Conservation (phyloP, 1,140 invertebrate species). For the Rhynchophorus ferrugineus region DNA sequence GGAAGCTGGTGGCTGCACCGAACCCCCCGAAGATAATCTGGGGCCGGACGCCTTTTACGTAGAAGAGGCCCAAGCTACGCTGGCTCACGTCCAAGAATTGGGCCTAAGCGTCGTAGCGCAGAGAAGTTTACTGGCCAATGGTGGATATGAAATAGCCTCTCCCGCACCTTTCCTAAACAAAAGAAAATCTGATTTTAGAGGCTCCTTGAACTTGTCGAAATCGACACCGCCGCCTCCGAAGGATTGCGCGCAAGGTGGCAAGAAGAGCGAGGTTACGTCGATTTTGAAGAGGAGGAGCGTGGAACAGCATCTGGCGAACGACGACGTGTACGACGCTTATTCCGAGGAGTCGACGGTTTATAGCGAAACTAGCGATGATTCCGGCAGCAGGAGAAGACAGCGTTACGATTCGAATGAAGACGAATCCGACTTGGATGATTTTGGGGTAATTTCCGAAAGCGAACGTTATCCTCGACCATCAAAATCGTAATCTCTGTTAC, state of each 20-base stretch:
- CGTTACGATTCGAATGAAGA: slow-evolving; percentile 45
- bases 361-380: slow-evolving; percentile 54
- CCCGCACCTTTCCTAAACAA: slow-evolving; percentile 25
- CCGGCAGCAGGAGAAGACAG: slow-evolving; percentile 49
- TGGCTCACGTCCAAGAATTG: slow-evolving; percentile 58
- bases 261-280: slow-evolving; percentile 43
- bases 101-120: slow-evolving; percentile 53
- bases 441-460: slow-evolving; percentile 36
- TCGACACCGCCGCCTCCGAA: slow-evolving; percentile 5
- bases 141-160: slow-evolving; percentile 43
- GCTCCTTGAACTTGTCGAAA: slow-evolving; percentile 13
- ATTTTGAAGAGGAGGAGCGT: slow-evolving; percentile 50
- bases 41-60: slow-evolving; percentile 55
- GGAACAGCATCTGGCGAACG: slow-evolving; percentile 42
- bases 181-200: slow-evolving; percentile 28
- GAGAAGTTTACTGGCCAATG: slow-evolving; percentile 53
- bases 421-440: slow-evolving; percentile 49
- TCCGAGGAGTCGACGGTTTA: slow-evolving; percentile 48
- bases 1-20: slow-evolving; percentile 55
- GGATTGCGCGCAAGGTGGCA: slow-evolving; percentile 13
- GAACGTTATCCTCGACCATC: neutral
- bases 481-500: neutral
- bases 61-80: slow-evolving; percentile 61
- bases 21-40: slow-evolving; percentile 41
- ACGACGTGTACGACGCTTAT: slow-evolving; percentile 32